Percentiles rank a stretch among this genome's conserved stretches.
These are phyloP conservation scores for Tragelaphus strepsiceros DNA, from an alignment of 2,113 vertebrate genomes.

Conservation along the genomic window DNA sequence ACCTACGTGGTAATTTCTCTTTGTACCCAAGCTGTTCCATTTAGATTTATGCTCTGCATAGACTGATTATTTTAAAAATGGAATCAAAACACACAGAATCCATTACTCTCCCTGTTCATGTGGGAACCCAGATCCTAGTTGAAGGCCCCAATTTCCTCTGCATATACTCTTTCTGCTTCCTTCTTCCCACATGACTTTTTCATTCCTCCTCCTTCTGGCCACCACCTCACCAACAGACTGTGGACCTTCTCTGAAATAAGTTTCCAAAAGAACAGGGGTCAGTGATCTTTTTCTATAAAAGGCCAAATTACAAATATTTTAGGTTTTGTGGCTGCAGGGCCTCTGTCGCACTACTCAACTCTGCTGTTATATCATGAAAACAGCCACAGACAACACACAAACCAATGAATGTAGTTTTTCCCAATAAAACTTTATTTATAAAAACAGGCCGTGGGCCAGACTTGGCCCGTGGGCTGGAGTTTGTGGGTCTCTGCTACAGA, in stretches of 20 bases:
- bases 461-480: not conserved
- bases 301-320: not conserved
- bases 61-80: not conserved
- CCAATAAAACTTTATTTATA: slow-evolving; percentile 39
- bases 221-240: not conserved
- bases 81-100: not conserved
- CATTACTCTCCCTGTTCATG: not conserved
- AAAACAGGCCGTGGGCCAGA: not conserved
- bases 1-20: not conserved
- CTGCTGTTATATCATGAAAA: not conserved
- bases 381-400: not conserved
- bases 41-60: not conserved
- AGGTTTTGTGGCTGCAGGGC: not conserved
- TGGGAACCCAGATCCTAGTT: not conserved
- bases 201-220: not conserved
- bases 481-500: not conserved
- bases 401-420: not conserved
- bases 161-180: not conserved
- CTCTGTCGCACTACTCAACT: not conserved
- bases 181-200: not conserved
- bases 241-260: not conserved
- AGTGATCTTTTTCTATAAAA: not conserved
- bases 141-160: not conserved
- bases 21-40: not conserved
- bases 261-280: not conserved